phyloP scores from a whole-genome alignment of 2,888 invertebrate genomes.

The Acronicta psi region DNA sequence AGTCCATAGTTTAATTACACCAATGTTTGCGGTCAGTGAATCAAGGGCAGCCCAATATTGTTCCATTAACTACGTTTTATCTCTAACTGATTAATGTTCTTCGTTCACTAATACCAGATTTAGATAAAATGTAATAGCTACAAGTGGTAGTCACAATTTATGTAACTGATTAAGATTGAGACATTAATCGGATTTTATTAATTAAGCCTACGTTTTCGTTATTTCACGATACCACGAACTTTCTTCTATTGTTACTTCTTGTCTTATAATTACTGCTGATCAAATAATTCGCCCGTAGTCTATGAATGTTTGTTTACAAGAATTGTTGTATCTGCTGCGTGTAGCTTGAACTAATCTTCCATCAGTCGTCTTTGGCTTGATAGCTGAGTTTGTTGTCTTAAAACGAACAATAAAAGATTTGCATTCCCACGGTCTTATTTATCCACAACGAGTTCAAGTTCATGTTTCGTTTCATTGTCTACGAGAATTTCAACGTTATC shows the following conservation, averaged over 20 bases:
- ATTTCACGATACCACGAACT: too few species aligned
- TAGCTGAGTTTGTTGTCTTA: background rate
- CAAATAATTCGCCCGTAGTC: too few species aligned
- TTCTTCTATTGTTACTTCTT: too few species aligned
- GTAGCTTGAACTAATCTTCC: too few species aligned
- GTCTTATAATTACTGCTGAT: too few species aligned
- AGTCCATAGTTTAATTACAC: conserved; percentile 40
- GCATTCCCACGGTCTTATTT: conserved; percentile 40
- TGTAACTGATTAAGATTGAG: too few species aligned
- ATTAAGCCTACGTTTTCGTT: too few species aligned
- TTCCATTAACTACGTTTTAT: conserved; percentile 26
- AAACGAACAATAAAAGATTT: conserved; percentile 5
- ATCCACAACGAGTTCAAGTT: conserved; percentile 38
- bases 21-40: conserved; percentile 30
- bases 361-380: background rate
- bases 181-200: background rate
- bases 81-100: conserved; percentile 23
- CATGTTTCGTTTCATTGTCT: conserved; percentile 39
- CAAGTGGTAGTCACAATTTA: conserved; percentile 1
- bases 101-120: conserved; percentile 20
- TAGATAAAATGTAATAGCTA: conserved; percentile 18
- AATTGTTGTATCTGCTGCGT: too few species aligned
- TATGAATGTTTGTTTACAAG: too few species aligned
- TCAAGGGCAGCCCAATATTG: conserved; percentile 41
- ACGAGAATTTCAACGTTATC: conserved; percentile 9